Percentiles rank a stretch among this genome's conserved stretches.
These are phyloP conservation scores for Polyommatus iphigenia DNA, from an alignment of 2,888 invertebrate species.

Conservation along the genomic window DNA sequence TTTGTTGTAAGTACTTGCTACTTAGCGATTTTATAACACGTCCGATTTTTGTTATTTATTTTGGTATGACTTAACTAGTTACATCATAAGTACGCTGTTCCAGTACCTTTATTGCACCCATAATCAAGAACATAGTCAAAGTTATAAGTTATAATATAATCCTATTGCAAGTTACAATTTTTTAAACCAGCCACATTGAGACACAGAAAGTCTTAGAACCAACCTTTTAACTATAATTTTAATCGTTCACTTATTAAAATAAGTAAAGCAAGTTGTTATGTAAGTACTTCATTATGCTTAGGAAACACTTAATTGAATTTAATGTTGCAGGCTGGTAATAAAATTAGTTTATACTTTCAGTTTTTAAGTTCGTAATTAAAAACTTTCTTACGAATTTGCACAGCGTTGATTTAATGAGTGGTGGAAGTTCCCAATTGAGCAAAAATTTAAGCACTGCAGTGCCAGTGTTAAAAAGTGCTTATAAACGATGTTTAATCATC, in stretches of 20 bases:
- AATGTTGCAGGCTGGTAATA: background rate
- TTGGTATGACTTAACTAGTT: too few relatives aligned
- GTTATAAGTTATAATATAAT: background rate
- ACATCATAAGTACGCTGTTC: background rate
- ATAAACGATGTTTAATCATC: slow-evolving; percentile 31
- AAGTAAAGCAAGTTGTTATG: background rate
- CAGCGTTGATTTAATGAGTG: slow-evolving; percentile 36
- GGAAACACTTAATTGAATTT: background rate
- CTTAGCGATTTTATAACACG: too few relatives aligned
- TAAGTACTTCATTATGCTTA: background rate
- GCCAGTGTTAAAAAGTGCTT: slow-evolving; percentile 40
- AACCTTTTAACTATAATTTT: background rate
- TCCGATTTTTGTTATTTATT: too few relatives aligned
- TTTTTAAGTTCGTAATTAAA: background rate
- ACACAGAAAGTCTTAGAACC: background rate
- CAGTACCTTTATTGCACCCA: background rate
- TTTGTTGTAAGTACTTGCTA: too few relatives aligned
- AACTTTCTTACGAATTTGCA: slow-evolving; percentile 30
- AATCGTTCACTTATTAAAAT: background rate
- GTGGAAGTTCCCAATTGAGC: slow-evolving; percentile 71
- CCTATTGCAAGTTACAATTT: slow-evolving; percentile 2
- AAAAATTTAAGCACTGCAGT: slow-evolving; percentile 50
- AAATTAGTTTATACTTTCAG: background rate
- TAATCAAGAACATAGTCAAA: background rate
- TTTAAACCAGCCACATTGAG: background rate